phyloP scores from a whole-genome alignment of 2,113 vertebrate genomes.

The Chrysemys picta region DNA sequence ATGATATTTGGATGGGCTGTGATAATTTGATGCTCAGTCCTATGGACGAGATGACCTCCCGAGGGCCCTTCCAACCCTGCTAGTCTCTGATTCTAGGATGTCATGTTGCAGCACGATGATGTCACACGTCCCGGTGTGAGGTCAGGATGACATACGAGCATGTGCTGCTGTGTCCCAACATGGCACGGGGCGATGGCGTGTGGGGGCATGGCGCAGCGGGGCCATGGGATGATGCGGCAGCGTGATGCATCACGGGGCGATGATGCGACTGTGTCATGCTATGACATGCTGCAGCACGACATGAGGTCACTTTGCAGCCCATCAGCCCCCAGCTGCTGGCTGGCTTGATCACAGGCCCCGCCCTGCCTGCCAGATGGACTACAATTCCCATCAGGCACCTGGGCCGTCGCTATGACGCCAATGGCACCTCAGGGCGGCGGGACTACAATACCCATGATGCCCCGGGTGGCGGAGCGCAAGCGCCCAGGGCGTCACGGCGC shows the following conservation, averaged over 20 bases:
- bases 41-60: no score
- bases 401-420: not conserved
- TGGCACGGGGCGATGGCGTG: no score
- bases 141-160: not conserved
- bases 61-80: no score
- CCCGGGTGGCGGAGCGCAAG: fast-evolving
- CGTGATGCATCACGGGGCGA: not conserved
- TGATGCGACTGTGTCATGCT: not conserved
- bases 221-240: not conserved
- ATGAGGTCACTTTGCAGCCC: no score
- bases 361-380: not conserved
- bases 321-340: no score
- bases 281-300: no score
- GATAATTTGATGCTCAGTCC: not conserved
- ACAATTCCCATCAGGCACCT: not conserved
- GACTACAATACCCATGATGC: fast-evolving
- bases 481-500: fast-evolving
- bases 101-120: not conserved
- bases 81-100: not conserved
- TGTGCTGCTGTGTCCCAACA: no score
- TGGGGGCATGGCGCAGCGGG: no score
- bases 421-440: not conserved
- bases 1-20: not conserved
- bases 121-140: not conserved
- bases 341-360: no score